Base-by-base conservation (phyloP, 2,888 invertebrate species). In the Acheta domesticus region DNA sequence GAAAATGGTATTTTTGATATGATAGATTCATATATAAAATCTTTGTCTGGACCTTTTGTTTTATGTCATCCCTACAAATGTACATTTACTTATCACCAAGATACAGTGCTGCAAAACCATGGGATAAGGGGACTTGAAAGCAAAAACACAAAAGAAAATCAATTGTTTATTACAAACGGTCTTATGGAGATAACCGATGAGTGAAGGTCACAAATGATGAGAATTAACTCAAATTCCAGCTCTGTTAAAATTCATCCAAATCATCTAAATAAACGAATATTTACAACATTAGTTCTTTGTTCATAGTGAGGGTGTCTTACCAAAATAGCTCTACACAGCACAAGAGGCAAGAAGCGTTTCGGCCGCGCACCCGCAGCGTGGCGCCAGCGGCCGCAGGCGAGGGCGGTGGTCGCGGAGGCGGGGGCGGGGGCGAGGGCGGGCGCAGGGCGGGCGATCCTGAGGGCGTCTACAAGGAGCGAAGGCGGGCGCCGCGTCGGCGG, bases 401-500 rank as follows among this genome's bases (percentile, higher is more conserved):
- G 36, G 5, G 36, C 36, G 36, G 4, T 8, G 36, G 36, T 36
- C 36, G 36, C 36, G 36, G 36, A 5, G 36, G 36, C 8, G 36
- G 36, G 36, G 36, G 36, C 36, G 36, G 36, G 36, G 5, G 36
- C 36, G 48, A 49, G 49, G 36, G 76, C 78, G 78, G 73, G 75
- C 75, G 74, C 78, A 74, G 76, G 74, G 75, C 75, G 16, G 23
- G 21, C 2, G 75, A 36, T 75, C 21, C 23, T 23, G 12, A 14
- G 75, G 75, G 23, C 20, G 23, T 62, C 77, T 78, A 50, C 80
- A 50, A 75, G 79, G 79, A 80, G 80, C 80, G 81, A 80, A 81
- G 80, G 78, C 75, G 82, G 83, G 83, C 80, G 82, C 80, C 77
- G 80, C 78, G 79, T 8, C 21, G 21, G 21, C 23, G 23, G 36